Evolutionary conservation across 2,888 invertebrate genomes (phyloP).

Genomic region (Thumatha senex): DNA sequence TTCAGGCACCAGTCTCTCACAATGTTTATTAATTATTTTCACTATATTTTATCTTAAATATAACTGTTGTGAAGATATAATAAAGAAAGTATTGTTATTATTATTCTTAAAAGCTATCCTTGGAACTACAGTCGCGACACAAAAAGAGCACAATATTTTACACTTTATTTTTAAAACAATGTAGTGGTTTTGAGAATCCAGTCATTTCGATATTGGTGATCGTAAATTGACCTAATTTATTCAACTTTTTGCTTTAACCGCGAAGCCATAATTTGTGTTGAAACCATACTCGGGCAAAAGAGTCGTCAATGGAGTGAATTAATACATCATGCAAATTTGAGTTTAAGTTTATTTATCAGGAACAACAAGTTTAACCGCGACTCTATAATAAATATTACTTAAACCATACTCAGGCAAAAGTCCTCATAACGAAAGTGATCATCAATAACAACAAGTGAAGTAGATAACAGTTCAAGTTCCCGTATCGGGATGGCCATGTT

Average conservation of each 20-base stretch:
- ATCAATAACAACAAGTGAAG: too few relatives aligned
- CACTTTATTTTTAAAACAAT: conserved; percentile 11
- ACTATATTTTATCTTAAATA: too few relatives aligned
- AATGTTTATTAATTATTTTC: too few relatives aligned
- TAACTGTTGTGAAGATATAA: too few relatives aligned
- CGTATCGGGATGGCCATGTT: too few relatives aligned
- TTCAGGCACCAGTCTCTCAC: too few relatives aligned
- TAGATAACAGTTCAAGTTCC: too few relatives aligned
- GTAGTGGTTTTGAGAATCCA: conserved; percentile 17
- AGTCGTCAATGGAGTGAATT: conserved; percentile 25
- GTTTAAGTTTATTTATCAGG: conserved; percentile 17
- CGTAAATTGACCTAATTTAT: conserved; percentile 34
- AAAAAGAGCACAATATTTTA: neutral
- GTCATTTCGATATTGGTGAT: conserved; percentile 31
- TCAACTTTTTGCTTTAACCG: conserved; percentile 35
- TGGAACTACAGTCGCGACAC: neutral
- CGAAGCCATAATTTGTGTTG: conserved; percentile 47
- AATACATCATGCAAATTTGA: conserved; percentile 19
- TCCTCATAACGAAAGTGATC: too few relatives aligned
- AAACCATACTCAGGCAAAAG: neutral
- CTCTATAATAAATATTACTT: neutral
- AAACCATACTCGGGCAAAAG: conserved; percentile 36
- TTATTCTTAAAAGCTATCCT: neutral
- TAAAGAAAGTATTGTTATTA: too few relatives aligned
- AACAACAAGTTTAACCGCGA: conserved; percentile 11